A percentile compares a stretch with the other conserved stretches of the same genome.
These are phyloP conservation scores for Delphinus delphis DNA, from an alignment of 2,113 vertebrate genomes.

Conservation along the genomic window DNA sequence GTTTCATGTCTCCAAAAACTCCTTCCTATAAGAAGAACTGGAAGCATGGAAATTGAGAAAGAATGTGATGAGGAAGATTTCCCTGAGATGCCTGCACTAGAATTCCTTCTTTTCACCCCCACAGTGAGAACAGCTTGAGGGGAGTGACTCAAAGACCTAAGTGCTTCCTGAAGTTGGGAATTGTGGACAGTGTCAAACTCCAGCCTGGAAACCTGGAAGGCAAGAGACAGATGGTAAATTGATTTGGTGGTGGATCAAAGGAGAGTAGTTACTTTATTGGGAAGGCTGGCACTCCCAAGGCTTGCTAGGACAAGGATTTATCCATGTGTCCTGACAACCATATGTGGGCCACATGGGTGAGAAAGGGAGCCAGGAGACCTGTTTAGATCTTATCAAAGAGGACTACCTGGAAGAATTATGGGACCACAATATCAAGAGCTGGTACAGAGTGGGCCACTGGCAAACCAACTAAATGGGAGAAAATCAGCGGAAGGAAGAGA, in stretches of 20 bases:
- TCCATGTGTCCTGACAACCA: background rate
- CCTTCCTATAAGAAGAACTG: background rate
- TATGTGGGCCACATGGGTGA: background rate
- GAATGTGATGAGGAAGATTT: background rate
- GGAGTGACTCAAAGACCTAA: background rate
- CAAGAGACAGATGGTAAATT: background rate
- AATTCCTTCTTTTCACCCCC: background rate
- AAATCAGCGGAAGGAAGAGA: background rate
- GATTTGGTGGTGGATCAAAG: constrained; percentile 18
- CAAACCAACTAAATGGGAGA: background rate
- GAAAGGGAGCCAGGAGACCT: background rate
- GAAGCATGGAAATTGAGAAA: background rate
- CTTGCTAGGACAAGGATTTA: background rate
- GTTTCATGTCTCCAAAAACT: background rate
- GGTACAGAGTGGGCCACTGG: background rate
- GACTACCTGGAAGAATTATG: background rate
- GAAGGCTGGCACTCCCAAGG: background rate
- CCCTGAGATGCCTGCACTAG: background rate
- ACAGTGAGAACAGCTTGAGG: background rate
- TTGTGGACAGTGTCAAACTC: background rate
- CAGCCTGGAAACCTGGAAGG: background rate
- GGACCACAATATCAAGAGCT: background rate
- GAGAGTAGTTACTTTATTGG: background rate
- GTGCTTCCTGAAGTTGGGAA: background rate
- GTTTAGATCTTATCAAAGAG: constrained; percentile 16